A percentile compares a stretch with the other conserved stretches of the same genome.
Evolutionary conservation across 2,888 invertebrate species (phyloP).

Genomic region (Germaria angustata): DNA sequence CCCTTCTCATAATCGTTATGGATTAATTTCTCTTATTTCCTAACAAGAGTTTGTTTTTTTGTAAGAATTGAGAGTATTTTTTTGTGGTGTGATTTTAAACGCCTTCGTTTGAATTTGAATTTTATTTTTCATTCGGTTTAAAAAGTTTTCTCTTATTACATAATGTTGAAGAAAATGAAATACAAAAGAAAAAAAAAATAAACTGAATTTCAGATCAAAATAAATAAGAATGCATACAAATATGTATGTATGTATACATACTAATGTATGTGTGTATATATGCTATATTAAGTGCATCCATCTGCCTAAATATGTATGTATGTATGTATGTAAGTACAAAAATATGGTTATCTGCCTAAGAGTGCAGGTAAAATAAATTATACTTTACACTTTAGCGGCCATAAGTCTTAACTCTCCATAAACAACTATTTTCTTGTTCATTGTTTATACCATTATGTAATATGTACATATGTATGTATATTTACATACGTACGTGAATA

Average conservation of each 20-base stretch:
- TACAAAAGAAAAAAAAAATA: not conserved
- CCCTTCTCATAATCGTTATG: not conserved
- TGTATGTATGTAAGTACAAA: not conserved
- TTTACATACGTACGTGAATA: not conserved
- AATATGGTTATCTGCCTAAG: no score
- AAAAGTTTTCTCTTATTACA: slow-evolving; percentile 45
- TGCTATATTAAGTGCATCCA: no score
- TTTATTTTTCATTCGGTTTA: not conserved
- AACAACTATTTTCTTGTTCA: no score
- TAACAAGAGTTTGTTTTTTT: not conserved
- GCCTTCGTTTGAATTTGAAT: slow-evolving; percentile 54
- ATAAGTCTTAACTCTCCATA: no score
- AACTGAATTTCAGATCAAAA: not conserved
- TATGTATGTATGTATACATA: not conserved
- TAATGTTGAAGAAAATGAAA: slow-evolving; percentile 5
- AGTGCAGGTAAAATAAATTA: no score
- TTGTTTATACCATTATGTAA: no score
- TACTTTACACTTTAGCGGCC: no score
- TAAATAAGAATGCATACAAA: not conserved
- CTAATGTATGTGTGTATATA: not conserved
- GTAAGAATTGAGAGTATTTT: slow-evolving; percentile 29
- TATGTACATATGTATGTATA: not conserved
- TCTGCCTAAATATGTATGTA: not conserved
- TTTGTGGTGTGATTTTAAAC: slow-evolving; percentile 54
- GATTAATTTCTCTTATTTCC: not conserved